Evolutionary conservation across 2,888 invertebrate genomes (phyloP).

Genomic region (Dascillus cervinus): DNA sequence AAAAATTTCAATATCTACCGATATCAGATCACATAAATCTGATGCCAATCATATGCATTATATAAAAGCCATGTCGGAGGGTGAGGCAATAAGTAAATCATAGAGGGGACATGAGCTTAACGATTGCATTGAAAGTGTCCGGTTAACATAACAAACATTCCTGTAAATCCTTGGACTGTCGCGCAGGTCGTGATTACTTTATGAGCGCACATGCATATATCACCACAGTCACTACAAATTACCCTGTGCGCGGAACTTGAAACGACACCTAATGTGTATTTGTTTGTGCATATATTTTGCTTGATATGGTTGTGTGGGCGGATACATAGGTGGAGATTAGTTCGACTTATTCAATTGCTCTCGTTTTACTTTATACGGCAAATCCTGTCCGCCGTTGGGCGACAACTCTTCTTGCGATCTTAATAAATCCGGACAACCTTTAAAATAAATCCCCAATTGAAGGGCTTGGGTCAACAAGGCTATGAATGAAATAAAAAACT

Average conservation of each 20-base stretch:
- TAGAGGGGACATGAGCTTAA: slow-evolving; percentile 15
- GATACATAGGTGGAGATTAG: neutral
- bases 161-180: slow-evolving; percentile 29
- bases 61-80: no score
- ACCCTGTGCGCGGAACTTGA: slow-evolving; percentile 9
- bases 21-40: no score
- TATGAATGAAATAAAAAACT: no score
- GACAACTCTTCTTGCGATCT: no score
- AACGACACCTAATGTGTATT: neutral
- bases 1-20: no score
- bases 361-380: neutral
- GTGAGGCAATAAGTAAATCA: slow-evolving; percentile 18
- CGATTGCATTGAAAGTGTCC: slow-evolving; percentile 20
- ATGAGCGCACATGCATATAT: slow-evolving; percentile 27
- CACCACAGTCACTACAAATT: slow-evolving; percentile 26
- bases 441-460: no score
- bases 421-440: no score
- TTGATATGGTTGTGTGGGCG: neutral
- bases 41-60: no score
- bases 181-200: slow-evolving; percentile 29
- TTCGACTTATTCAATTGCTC: neutral
- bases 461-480: no score
- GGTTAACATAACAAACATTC: slow-evolving; percentile 28
- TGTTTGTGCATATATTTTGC: neutral
- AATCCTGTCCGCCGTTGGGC: no score